phyloP scores from a whole-genome alignment of 1,140 invertebrate species.

The Drosophila tsacasi region DNA sequence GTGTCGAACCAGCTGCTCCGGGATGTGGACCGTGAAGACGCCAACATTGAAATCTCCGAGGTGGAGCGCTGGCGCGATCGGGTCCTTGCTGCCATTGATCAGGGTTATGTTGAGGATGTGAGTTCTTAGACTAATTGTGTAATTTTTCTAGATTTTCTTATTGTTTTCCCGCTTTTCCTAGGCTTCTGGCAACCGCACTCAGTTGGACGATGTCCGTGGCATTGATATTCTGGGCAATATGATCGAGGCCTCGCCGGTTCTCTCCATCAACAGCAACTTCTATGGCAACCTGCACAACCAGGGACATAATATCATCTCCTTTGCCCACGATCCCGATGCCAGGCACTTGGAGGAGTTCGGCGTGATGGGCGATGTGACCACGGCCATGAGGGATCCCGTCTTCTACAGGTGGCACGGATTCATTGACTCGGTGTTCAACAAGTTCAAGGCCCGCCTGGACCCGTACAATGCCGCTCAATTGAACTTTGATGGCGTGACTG shows the following conservation, averaged over 20 bases:
- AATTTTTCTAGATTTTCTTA: not conserved
- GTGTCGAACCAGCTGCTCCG: conserved; percentile 85
- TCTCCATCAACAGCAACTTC: conserved; percentile 87
- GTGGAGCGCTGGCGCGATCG: conserved; percentile 88
- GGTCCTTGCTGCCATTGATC: conserved; percentile 88
- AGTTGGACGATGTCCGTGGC: conserved; percentile 68
- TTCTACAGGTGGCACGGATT: conserved; percentile 91
- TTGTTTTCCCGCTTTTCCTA: not conserved
- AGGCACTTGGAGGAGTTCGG: conserved; percentile 87
- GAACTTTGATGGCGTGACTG: conserved; percentile 81
- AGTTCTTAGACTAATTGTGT: not conserved
- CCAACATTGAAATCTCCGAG: conserved; percentile 86
- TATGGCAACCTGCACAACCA: conserved; percentile 89
- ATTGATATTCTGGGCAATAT: conserved; percentile 89
- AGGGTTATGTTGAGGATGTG: conserved; percentile 85
- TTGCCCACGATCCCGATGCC: conserved; percentile 88
- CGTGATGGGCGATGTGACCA: conserved; percentile 89
- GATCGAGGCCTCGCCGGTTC: conserved; percentile 86
- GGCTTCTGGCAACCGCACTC: conserved; percentile 61
- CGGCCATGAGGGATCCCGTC: conserved; percentile 89
- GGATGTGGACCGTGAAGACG: conserved; percentile 87
- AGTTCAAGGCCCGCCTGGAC: conserved; percentile 88
- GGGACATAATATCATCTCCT: conserved; percentile 88
- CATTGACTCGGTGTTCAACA: conserved; percentile 88
- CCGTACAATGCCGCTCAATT: conserved; percentile 86